Conservation (phyloP, 2,113 vertebrate genomes). For the Formicarius rufipectus region DNA sequence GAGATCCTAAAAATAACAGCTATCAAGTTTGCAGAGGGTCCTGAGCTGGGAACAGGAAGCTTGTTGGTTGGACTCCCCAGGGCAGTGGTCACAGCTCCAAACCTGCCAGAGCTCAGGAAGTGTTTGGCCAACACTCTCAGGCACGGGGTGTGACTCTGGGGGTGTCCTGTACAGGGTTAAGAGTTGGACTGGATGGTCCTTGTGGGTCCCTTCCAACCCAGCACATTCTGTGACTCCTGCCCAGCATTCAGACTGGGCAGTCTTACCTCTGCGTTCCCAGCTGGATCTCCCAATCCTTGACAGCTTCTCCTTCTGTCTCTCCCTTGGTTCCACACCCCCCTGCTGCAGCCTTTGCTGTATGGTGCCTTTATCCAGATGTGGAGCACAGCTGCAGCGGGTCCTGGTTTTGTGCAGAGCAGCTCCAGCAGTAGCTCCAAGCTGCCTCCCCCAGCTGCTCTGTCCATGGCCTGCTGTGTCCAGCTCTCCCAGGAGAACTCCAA, state of each 20-base stretch:
- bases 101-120: background rate
- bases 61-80: background rate
- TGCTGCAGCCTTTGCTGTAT: background rate
- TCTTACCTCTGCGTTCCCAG: background rate
- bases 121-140: background rate
- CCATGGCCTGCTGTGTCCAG: background rate
- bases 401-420: background rate
- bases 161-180: background rate
- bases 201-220: background rate
- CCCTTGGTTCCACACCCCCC: background rate
- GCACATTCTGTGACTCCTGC: background rate
- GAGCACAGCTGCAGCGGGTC: background rate
- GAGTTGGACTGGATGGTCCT: background rate
- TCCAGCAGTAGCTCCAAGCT: background rate
- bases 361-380: background rate
- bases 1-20: background rate
- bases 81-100: background rate
- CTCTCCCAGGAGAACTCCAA: background rate
- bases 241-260: rapidly evolving
- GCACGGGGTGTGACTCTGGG: background rate
- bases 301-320: background rate
- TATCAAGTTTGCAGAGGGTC: no score
- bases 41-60: background rate
- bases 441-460: background rate
- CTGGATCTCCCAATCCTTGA: background rate